Conservation (phyloP, 1,140 invertebrate species). For the Magallana gigas region DNA sequence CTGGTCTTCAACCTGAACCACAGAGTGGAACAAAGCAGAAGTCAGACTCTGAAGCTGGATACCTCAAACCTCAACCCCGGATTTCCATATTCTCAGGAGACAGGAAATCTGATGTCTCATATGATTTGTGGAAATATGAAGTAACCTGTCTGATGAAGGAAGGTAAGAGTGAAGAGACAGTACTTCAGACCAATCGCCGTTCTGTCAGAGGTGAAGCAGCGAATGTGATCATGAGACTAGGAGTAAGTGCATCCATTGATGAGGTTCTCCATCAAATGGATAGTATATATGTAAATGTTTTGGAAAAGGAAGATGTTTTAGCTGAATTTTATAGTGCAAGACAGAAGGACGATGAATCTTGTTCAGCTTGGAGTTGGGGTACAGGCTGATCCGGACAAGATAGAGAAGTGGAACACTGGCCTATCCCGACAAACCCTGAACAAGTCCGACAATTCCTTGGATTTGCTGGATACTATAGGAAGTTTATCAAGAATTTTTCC, state of each 20-base stretch:
- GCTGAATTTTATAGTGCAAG: slow-evolving; percentile 41
- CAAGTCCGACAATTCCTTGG: no score
- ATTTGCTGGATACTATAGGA: no score
- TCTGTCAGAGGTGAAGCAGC: slow-evolving; percentile 36
- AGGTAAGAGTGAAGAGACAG: background rate
- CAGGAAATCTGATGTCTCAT: background rate
- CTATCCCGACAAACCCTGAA: no score
- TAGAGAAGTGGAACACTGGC: no score
- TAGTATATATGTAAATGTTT: slow-evolving; percentile 5
- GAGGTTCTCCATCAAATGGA: slow-evolving; percentile 13
- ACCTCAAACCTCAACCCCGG: background rate
- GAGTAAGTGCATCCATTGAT: background rate
- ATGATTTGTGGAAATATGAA: slow-evolving; percentile 17
- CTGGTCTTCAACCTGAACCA: no score
- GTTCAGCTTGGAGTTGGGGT: slow-evolving; percentile 20
- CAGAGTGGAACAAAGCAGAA: no score
- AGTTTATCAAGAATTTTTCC: no score
- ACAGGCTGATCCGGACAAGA: no score
- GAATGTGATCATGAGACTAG: slow-evolving; percentile 13
- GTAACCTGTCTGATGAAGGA: background rate
- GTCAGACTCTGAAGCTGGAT: no score
- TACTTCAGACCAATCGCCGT: background rate
- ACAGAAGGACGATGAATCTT: slow-evolving; percentile 4
- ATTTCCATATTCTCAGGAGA: background rate
- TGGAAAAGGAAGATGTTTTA: background rate